Percentiles rank a stretch among this genome's conserved stretches.
phyloP scores from a whole-genome alignment of 2,113 vertebrate species.

The Vireo altiloquus region DNA sequence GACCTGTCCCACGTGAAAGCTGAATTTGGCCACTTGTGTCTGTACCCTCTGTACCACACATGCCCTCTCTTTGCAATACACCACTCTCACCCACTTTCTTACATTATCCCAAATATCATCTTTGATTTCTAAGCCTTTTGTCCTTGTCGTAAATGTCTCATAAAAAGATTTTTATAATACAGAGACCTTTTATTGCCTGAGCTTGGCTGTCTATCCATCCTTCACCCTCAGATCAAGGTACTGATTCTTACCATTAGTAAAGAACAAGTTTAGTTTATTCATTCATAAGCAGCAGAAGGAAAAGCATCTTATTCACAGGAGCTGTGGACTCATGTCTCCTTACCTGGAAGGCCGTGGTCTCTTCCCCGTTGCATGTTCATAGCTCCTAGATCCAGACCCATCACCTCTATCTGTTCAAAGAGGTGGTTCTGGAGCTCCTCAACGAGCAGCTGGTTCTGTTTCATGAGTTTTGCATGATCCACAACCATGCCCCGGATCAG shows the following conservation, averaged over 20 bases:
- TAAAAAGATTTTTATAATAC: neutral
- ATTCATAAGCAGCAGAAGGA: neutral
- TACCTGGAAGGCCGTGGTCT: slow-evolving; percentile 83
- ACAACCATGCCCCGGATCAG: slow-evolving; percentile 77
- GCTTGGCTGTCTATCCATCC: neutral
- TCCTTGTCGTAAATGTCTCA: neutral
- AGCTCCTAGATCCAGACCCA: slow-evolving; percentile 78
- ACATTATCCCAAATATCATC: neutral
- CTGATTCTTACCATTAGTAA: neutral
- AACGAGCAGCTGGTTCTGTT: slow-evolving; percentile 77
- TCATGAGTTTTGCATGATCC: slow-evolving; percentile 77
- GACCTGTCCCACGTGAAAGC: neutral
- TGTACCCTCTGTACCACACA: neutral
- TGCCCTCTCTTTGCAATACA: neutral
- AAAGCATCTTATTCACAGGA: neutral
- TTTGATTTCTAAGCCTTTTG: neutral
- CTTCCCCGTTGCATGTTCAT: slow-evolving; percentile 82
- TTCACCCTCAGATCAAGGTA: neutral
- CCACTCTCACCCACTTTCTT: neutral
- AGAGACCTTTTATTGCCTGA: neutral
- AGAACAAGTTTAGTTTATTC: neutral
- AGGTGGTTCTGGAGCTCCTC: slow-evolving; percentile 80
- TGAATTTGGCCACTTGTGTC: neutral
- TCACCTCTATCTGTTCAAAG: slow-evolving; percentile 73
- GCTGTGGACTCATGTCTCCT: neutral